phyloP scores from a whole-genome alignment of 2,113 vertebrate genomes.

The Elachura formosa region DNA sequence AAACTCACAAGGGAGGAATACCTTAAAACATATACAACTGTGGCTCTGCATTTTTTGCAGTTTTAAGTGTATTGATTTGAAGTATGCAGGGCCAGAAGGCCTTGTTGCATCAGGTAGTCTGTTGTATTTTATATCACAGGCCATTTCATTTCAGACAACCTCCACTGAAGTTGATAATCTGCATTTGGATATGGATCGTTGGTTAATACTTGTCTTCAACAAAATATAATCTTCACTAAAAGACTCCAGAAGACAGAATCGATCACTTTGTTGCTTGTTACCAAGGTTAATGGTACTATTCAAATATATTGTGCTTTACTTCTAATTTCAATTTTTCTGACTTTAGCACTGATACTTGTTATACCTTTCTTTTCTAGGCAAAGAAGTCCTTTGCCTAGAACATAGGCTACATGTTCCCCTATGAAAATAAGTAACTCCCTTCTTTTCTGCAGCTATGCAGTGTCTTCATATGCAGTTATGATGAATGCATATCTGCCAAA shows the following conservation, averaged over 20 bases:
- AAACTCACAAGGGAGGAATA: not conserved
- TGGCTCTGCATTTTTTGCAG: not conserved
- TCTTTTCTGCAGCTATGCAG: not conserved
- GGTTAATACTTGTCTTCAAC: not conserved
- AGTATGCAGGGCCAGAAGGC: not conserved
- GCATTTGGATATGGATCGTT: not conserved
- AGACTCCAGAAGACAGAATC: not conserved
- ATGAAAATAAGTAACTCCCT: not conserved
- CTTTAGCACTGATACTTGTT: not conserved
- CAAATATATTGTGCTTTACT: not conserved
- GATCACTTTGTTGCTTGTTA: not conserved
- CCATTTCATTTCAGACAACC: not conserved
- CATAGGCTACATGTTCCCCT: not conserved
- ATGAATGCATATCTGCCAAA: not conserved
- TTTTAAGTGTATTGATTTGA: not conserved
- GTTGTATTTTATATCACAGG: not conserved
- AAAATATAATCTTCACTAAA: not conserved
- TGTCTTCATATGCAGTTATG: not conserved
- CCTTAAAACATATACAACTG: not conserved
- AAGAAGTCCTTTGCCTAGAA: too few species aligned
- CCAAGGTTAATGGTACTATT: not conserved
- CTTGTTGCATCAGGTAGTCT: not conserved
- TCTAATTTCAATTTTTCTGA: not conserved
- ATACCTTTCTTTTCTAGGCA: not conserved
- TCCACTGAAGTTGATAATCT: not conserved